Conservation (phyloP, 2,113 vertebrate genomes). For the Casuarius casuarius region DNA sequence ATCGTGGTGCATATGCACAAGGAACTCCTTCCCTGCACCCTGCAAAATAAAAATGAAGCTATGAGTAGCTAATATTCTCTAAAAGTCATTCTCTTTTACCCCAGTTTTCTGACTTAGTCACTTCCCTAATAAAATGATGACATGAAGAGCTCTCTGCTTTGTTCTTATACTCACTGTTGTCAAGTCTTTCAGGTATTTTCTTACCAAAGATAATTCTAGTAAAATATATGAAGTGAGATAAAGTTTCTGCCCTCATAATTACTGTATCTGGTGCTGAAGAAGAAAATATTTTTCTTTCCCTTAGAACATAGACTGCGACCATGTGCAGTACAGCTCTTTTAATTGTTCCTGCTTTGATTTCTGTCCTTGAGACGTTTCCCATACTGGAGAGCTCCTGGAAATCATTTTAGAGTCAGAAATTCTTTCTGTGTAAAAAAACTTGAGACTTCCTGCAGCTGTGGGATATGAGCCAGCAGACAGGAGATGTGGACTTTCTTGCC, state of each 20-base stretch:
- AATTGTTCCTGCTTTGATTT: conserved; percentile 42
- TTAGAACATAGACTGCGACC: background rate
- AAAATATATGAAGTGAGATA: background rate
- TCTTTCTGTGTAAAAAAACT: conserved; percentile 55
- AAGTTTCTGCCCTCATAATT: background rate
- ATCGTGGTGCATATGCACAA: background rate
- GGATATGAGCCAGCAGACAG: conserved; percentile 41
- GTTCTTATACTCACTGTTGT: background rate
- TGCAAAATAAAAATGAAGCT: background rate
- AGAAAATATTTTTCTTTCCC: background rate
- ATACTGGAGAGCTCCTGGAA: conserved; percentile 73
- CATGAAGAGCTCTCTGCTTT: background rate
- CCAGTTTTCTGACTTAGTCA: background rate
- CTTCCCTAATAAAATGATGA: background rate
- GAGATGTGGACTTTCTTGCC: conserved; percentile 8
- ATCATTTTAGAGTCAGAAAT: conserved; percentile 61
- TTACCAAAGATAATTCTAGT: background rate
- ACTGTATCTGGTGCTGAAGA: background rate
- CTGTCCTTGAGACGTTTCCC: conserved; percentile 37
- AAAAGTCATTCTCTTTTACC: background rate
- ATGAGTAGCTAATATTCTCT: background rate
- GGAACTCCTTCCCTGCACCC: background rate
- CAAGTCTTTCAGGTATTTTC: background rate
- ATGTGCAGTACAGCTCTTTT: background rate
- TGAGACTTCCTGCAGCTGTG: conserved; percentile 62